phyloP scores from a whole-genome alignment of 1,140 invertebrate species.

The Samia ricini region DNA sequence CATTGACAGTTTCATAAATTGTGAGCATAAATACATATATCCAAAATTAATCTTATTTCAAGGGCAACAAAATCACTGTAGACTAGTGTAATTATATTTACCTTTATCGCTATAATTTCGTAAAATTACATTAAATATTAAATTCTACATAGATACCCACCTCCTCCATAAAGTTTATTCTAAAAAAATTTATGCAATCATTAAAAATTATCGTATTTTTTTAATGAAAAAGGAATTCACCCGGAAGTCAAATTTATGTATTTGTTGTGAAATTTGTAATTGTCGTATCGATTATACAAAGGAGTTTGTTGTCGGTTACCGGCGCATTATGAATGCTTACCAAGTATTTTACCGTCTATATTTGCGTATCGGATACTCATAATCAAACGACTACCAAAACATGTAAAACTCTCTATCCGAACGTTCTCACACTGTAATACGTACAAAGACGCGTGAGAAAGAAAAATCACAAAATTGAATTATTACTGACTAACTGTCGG shows the following conservation, averaged over 20 bases:
- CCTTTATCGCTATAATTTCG: too few species aligned
- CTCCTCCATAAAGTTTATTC: too few species aligned
- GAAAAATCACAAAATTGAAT: slow-evolving; percentile 57
- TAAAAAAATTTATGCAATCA: not conserved
- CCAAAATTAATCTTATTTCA: too few species aligned
- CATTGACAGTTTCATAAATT: too few species aligned
- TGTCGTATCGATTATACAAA: slow-evolving; percentile 6
- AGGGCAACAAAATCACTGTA: too few species aligned
- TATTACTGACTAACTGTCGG: slow-evolving; percentile 60
- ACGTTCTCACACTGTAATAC: slow-evolving; percentile 63
- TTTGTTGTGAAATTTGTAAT: slow-evolving; percentile 13
- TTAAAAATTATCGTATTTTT: not conserved
- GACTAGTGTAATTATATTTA: too few species aligned
- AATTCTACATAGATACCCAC: too few species aligned
- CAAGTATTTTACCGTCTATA: slow-evolving; percentile 19
- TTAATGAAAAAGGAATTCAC: not conserved
- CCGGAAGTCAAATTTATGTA: slow-evolving; percentile 8
- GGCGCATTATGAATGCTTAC: slow-evolving; percentile 15
- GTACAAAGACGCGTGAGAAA: slow-evolving; percentile 71
- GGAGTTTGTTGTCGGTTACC: slow-evolving; percentile 10
- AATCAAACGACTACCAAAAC: slow-evolving; percentile 31
- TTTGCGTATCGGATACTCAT: slow-evolving; percentile 39
- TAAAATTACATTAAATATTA: too few species aligned
- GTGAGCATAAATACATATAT: too few species aligned
- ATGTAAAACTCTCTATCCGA: slow-evolving; percentile 37